Base-by-base conservation (phyloP, 2,113 vertebrate species). In the Periophthalmus modestus region DNA sequence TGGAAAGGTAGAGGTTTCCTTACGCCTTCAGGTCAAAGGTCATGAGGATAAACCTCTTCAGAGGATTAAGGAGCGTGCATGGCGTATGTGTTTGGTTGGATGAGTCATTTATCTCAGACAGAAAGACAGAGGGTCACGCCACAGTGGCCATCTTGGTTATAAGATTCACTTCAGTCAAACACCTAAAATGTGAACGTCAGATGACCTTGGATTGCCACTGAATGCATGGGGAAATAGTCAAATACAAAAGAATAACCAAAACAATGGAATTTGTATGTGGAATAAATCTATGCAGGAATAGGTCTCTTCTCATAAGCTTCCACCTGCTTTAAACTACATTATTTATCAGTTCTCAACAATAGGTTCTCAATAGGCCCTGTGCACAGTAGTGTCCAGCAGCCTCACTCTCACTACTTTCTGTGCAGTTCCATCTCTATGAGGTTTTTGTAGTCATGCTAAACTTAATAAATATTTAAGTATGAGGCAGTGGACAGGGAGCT, bases 1-100 rank as follows among this genome's bases (percentile, higher is more conserved):
- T 77, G 69, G 83, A 82, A 92, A 81, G 87, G 79, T 72, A 77
- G 78, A 61, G 71, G 77, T 79, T 75, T 61, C 39, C 57, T 14
- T 61, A 69, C 68, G 79, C n/a, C 58, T 16, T 12, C 72, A 2
- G 82, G 80, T 90, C 86, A 87, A 81, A 79, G 83, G 81, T 75
- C 86, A 75, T 23, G 66, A 73, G 78, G 68, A 74, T 76, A 61
- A 70, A 80, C 71, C 58, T 67, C 50, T 69, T 83, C 55, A 75
- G 66, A 54, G 7, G 5, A 48, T 71, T 11, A 57, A 63, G 28
- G 18, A 2, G 21, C 36, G 67, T 10, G 15, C 23, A 65, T 3
- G 5, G 0, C 28, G 34, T 15, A 50, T 10, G 77, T 66, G 78
- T 66, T 62, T 68, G 55, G 28, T 46, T 15, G 52, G 50, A 33